These are phyloP conservation scores for Anoplolepis gracilipes DNA, from an alignment of 1,140 invertebrate genomes.

Conservation along the genomic window DNA sequence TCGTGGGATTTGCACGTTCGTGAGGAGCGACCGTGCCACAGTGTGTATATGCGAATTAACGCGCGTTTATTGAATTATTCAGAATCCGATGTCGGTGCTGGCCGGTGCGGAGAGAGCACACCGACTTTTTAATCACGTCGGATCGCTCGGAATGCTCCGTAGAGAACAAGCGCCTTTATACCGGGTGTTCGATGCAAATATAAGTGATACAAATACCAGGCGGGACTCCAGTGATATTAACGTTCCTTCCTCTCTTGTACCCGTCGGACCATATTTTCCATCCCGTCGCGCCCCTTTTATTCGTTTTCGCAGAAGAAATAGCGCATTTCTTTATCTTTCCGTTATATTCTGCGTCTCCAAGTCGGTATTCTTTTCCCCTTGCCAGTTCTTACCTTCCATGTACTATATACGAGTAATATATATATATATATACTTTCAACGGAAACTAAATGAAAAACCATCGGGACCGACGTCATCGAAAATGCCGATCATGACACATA, in stretches of 20 bases:
- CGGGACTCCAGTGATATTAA: constrained; percentile 45
- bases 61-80: constrained; percentile 74
- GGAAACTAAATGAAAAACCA: constrained; percentile 17
- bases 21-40: not conserved
- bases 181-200: constrained; percentile 64
- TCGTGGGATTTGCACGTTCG: constrained; percentile 36
- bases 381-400: constrained; percentile 1
- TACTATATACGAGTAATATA: not conserved
- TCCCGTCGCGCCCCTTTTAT: constrained; percentile 34
- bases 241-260: constrained; percentile 28
- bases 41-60: constrained; percentile 70
- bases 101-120: not conserved
- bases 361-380: constrained; percentile 16
- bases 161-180: constrained; percentile 55
- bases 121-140: constrained; percentile 70
- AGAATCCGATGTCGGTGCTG: constrained; percentile 49
- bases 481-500: constrained; percentile 12
- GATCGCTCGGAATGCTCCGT: constrained; percentile 58
- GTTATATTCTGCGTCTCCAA: not conserved
- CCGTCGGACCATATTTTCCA: constrained; percentile 45
- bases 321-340: constrained; percentile 44
- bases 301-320: constrained; percentile 24
- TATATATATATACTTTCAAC: not conserved
- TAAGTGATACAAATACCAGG: constrained; percentile 32
- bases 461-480: not conserved